phyloP scores from a whole-genome alignment of 2,113 vertebrate species.

The Scartelaos histophorus region DNA sequence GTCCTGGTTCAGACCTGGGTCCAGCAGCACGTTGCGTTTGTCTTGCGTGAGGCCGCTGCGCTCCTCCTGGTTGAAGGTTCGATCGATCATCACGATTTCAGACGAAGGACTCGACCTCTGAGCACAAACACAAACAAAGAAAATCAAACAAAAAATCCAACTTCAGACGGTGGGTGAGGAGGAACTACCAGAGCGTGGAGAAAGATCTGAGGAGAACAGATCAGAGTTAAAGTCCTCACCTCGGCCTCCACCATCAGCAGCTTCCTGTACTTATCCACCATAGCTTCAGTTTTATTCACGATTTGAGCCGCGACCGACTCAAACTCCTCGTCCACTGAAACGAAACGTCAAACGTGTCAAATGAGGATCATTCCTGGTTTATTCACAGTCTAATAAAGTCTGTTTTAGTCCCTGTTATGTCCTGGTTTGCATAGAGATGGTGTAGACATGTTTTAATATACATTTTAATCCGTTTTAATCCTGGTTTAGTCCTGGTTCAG shows the following conservation, averaged over 20 bases:
- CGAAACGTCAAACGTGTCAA: too few relatives aligned
- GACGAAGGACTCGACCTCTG: constrained; percentile 92
- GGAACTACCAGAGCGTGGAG: too few relatives aligned
- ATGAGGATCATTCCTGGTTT: too few relatives aligned
- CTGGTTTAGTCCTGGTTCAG: too few relatives aligned
- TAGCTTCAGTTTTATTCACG: constrained; percentile 89
- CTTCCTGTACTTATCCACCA: constrained; percentile 96
- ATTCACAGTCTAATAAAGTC: neutral
- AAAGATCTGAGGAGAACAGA: too few relatives aligned
- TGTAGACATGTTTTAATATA: neutral
- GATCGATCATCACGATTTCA: constrained; percentile 98
- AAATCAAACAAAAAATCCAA: too few relatives aligned
- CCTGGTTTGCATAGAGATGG: neutral
- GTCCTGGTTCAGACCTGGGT: constrained; percentile 70
- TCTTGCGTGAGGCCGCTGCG: constrained; percentile 89
- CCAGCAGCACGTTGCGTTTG: constrained; percentile 90
- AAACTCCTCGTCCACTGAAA: constrained; percentile 91
- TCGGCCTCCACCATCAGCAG: constrained; percentile 95
- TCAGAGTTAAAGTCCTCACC: constrained; percentile 70
- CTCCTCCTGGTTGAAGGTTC: constrained; percentile 98
- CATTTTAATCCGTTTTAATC: too few relatives aligned
- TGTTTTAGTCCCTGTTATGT: neutral
- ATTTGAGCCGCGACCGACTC: constrained; percentile 89
- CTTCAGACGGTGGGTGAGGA: too few relatives aligned
- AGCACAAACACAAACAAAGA: neutral